phyloP scores from a whole-genome alignment of 2,113 vertebrate genomes.

The Scalopus aquaticus region DNA sequence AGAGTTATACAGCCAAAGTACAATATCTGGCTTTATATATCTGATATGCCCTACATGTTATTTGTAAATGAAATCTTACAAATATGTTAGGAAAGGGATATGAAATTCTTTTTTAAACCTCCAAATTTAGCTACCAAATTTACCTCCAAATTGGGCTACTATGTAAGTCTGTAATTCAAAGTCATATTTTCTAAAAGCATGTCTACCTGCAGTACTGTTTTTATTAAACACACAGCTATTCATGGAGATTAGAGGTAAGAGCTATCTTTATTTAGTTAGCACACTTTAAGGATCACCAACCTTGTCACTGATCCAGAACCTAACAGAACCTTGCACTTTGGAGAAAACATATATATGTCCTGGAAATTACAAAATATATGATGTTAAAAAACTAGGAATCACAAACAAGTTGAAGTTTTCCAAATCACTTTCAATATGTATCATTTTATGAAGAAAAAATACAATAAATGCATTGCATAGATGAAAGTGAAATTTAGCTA shows the following conservation, averaged over 20 bases:
- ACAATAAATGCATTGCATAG: background rate
- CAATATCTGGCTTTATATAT: background rate
- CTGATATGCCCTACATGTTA: background rate
- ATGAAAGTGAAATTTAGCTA: background rate
- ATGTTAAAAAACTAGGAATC: background rate
- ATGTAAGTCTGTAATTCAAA: background rate
- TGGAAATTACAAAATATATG: conserved; percentile 11
- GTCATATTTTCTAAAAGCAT: background rate
- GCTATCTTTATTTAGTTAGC: background rate
- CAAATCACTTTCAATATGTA: background rate
- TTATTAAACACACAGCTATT: background rate
- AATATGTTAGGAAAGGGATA: background rate
- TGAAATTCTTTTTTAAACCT: background rate
- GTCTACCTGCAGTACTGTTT: background rate
- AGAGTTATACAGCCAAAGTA: background rate
- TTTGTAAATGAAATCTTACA: background rate
- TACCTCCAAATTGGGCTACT: background rate
- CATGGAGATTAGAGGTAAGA: background rate
- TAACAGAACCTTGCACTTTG: background rate
- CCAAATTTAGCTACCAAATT: background rate
- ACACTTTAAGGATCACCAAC: background rate
- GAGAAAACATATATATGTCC: background rate
- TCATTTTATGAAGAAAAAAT: conserved; percentile 35
- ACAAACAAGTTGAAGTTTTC: background rate
- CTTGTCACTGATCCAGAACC: background rate